Evolutionary conservation across 2,888 invertebrate species (phyloP).

Genomic region (Rotaria magnacalcarata): DNA sequence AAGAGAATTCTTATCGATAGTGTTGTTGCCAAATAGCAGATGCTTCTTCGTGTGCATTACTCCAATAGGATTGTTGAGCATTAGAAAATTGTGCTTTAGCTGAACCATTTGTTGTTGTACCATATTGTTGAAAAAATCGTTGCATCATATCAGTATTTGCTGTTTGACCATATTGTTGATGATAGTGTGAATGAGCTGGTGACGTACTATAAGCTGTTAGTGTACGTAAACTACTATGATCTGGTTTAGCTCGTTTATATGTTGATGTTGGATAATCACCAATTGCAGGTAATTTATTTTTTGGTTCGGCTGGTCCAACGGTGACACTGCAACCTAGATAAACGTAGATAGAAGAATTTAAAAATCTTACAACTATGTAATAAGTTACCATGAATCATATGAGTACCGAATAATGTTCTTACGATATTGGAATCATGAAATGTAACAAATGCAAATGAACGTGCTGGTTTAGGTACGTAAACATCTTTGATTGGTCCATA

Average conservation of each 20-base stretch:
- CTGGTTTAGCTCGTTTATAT: slow-evolving; percentile 29
- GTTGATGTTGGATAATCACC: slow-evolving; percentile 8
- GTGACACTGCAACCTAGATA: slow-evolving; percentile 25
- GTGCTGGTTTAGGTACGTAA: slow-evolving; percentile 87
- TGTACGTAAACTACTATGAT: slow-evolving; percentile 14
- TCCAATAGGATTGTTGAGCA: background rate
- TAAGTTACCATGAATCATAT: slow-evolving; percentile 40
- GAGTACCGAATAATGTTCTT: slow-evolving; percentile 39
- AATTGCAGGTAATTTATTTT: slow-evolving; percentile 1
- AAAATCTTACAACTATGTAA: background rate
- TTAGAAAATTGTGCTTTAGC: background rate
- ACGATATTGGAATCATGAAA: slow-evolving; percentile 60
- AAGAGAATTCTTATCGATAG: background rate
- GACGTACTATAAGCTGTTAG: background rate
- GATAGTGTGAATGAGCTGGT: background rate
- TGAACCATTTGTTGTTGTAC: background rate
- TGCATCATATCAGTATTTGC: slow-evolving; percentile 15
- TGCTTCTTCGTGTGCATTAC: background rate
- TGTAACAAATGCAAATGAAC: slow-evolving; percentile 72
- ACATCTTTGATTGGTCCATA: slow-evolving; percentile 92
- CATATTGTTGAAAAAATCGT: background rate
- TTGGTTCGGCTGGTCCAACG: slow-evolving; percentile 35
- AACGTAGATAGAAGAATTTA: background rate
- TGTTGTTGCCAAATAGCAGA: slow-evolving; percentile 22
- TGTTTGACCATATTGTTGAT: slow-evolving; percentile 16